Percentiles rank a stretch among this genome's conserved stretches.
Evolutionary conservation across 2,888 invertebrate species (phyloP).

Genomic region (Scaptomyza flava): DNA sequence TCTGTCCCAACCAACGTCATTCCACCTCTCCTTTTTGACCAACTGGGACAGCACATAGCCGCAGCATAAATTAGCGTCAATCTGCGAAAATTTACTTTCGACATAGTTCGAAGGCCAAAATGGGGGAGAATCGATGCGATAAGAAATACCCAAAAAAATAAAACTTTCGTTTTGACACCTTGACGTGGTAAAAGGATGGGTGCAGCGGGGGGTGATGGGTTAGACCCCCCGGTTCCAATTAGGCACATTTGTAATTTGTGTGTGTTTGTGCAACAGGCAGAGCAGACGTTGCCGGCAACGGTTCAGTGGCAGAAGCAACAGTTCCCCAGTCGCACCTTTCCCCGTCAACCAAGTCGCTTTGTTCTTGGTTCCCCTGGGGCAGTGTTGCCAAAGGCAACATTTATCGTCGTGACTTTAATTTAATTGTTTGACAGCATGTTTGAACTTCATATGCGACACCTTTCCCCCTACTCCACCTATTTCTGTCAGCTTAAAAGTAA

Average conservation of each 20-base stretch:
- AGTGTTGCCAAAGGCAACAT: constrained; percentile 13
- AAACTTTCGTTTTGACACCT: constrained; percentile 26
- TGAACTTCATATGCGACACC: constrained; percentile 57
- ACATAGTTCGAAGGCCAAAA: constrained; percentile 23
- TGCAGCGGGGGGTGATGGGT: neutral
- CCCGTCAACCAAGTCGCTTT: neutral
- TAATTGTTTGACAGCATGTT: constrained; percentile 80
- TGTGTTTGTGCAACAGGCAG: constrained; percentile 48
- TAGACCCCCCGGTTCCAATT: constrained; percentile 62
- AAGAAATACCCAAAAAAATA: neutral
- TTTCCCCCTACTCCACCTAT: neutral
- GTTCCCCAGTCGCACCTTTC: constrained; percentile 1
- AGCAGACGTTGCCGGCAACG: constrained; percentile 40
- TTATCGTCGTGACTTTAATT: constrained; percentile 69
- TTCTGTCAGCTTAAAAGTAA: constrained; percentile 68
- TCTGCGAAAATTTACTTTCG: constrained; percentile 66
- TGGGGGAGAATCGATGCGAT: constrained; percentile 18
- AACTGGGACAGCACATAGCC: constrained; percentile 29
- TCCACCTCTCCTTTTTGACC: neutral
- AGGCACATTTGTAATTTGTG: constrained; percentile 58
- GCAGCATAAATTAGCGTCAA: constrained; percentile 72
- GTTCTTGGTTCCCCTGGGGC: constrained; percentile 13
- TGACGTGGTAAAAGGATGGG: neutral
- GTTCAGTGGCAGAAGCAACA: constrained; percentile 64
- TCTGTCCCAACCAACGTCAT: neutral